Base-by-base conservation (phyloP, 2,888 invertebrate species). In the Dasysyrphus tricinctus region DNA sequence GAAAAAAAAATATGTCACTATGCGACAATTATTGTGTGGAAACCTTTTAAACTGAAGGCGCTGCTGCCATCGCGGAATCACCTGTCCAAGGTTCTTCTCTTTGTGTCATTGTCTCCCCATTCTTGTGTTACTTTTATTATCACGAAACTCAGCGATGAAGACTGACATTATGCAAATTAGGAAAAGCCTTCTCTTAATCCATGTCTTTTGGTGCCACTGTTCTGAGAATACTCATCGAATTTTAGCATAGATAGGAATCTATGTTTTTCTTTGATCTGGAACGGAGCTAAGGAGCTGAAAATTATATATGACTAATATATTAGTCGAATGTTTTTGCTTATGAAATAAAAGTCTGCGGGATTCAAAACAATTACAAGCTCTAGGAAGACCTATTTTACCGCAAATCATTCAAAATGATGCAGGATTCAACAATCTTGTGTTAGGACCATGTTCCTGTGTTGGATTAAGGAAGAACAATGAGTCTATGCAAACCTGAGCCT, bases 241-340 rank as follows among this genome's bases (percentile, higher is more conserved):
- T 80, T 85, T 80, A 80, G 74, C 86, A 82, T 81, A 86, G 86
- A 86, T 82, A 86, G n/a, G 32, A n/a, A 86, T 86, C 81, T 82
- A n/a, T 49, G 54, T 67, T 51, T 80, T 34, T 75, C 32, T 54
- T 47, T 47, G 73, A 73, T 75, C 67, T 73, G 14, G 73, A 74
- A 59, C 57, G 44, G 19, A 56, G 57, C 11, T 51, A 51, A 51
- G 37, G 11, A 51, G 34, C 2, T 37, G 24, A 69, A 37, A 51
- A 37, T 69, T n/a, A n/a, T 51, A 51, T 5, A 39, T 19, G 51
- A 4, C 47, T 12, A 0, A 44, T 16, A 14, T 9, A 63, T 9
- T 16, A 5, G 63, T 65, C 16, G 47, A 3, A 16, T n/a, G 32
- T 32, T 7, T 14, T 61, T 42, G 61, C 24, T 42, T 29, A 14